These are phyloP conservation scores for Aegypius monachus DNA, from an alignment of 2,113 vertebrate species.

Conservation along the genomic window DNA sequence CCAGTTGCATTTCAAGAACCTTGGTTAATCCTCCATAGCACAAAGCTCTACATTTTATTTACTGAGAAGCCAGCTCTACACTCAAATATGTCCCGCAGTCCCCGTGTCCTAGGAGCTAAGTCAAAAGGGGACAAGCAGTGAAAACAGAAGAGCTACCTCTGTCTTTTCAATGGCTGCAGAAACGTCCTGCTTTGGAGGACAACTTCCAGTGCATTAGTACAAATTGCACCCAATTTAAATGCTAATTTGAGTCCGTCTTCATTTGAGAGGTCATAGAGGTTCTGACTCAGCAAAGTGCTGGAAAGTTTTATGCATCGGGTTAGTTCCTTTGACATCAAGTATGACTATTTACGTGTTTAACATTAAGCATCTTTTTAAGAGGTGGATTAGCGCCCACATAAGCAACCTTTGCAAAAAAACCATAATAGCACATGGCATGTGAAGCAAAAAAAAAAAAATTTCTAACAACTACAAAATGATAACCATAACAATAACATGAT, in stretches of 20 bases:
- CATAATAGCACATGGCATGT: too few relatives aligned
- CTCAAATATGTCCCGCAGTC: background rate
- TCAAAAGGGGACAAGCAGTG: background rate
- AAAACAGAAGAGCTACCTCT: background rate
- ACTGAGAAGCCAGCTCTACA: background rate
- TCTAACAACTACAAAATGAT: background rate
- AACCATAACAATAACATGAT: constrained; percentile 43
- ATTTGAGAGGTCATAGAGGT: constrained; percentile 45
- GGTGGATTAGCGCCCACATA: background rate
- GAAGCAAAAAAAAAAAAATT: background rate
- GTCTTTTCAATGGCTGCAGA: background rate
- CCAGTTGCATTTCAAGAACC: background rate
- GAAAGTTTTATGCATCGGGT: constrained; percentile 12
- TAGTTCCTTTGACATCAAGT: constrained; percentile 26
- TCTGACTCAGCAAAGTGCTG: constrained; percentile 47
- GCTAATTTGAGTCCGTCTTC: constrained; percentile 53
- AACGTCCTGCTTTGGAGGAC: constrained; percentile 43
- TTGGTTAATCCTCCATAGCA: background rate
- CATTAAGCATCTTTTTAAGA: constrained; percentile 16
- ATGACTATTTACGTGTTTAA: constrained; percentile 13
- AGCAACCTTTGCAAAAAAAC: background rate
- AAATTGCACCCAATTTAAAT: constrained; percentile 58
- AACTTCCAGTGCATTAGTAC: constrained; percentile 39
- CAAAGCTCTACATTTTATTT: background rate
- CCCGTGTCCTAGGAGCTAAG: background rate